A percentile compares a stretch with the other conserved stretches of the same genome.
Conservation (phyloP, 2,888 invertebrate genomes). For the Drosophila vallismaia region DNA sequence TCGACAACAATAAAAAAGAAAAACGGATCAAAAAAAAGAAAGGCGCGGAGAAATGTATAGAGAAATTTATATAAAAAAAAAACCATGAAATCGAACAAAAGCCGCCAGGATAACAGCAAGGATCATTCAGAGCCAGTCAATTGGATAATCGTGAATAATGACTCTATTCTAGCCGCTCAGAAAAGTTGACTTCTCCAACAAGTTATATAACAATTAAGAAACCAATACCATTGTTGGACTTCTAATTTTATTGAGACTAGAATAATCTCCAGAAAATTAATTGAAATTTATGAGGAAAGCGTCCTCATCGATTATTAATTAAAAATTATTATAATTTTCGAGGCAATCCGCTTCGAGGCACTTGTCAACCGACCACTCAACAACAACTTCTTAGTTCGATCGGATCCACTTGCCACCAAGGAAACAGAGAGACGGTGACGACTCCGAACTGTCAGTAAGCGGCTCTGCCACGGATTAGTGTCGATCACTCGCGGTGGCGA, state of each 20-base stretch:
- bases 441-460: constrained; percentile 66
- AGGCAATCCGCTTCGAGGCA: constrained; percentile 50
- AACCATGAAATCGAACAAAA: constrained; percentile 21
- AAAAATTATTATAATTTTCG: neutral
- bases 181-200: constrained; percentile 16
- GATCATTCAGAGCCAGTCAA: constrained; percentile 23
- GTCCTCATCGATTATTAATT: constrained; percentile 1
- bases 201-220: constrained; percentile 16
- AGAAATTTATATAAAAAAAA: neutral
- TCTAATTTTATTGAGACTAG: constrained; percentile 3
- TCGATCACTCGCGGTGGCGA: constrained; percentile 67
- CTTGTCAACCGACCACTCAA: constrained; percentile 58
- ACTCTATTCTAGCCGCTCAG: constrained; percentile 35
- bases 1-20: constrained; percentile 45
- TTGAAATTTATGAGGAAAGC: neutral
- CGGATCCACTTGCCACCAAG: constrained; percentile 14
- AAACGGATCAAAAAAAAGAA: constrained; percentile 35
- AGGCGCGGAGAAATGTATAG: constrained; percentile 22
- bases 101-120: constrained; percentile 27
- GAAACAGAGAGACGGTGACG: neutral
- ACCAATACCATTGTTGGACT: neutral
- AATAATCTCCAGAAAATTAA: constrained; percentile 3
- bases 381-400: constrained; percentile 24
- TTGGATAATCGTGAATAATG: constrained; percentile 61
- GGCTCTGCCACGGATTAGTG: constrained; percentile 74